Evolutionary conservation across 2,797 vertebrate species (phyloP).

Genomic region (Ispidina picta): DNA sequence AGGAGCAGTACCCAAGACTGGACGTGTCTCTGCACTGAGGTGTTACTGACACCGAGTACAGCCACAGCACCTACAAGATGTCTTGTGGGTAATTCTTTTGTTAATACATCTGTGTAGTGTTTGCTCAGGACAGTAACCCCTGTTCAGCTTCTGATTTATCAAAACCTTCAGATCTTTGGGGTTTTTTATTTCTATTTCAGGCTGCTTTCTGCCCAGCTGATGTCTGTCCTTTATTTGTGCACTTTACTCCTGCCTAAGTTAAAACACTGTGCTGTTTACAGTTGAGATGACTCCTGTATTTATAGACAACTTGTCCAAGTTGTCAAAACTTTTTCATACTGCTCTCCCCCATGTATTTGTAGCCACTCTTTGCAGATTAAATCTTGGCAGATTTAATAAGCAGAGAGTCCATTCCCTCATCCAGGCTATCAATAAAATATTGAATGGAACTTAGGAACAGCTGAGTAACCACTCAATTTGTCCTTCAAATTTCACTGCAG

Average conservation of each 20-base stretch:
- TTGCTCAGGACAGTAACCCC: not conserved
- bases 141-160: not conserved
- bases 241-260: not conserved
- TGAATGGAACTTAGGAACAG: conserved; percentile 41
- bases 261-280: not conserved
- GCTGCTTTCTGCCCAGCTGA: not conserved
- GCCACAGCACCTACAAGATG: not conserved
- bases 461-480: conserved; percentile 40
- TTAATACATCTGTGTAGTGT: not conserved
- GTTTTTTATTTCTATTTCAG: not conserved
- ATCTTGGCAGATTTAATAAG: conserved; percentile 69
- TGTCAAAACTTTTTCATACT: conserved; percentile 49
- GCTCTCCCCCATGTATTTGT: conserved; percentile 17
- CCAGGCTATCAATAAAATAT: conserved; percentile 63
- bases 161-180: not conserved
- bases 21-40: not conserved
- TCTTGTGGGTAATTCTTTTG: not conserved
- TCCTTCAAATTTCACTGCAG: conserved; percentile 25
- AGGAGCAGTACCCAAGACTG: not conserved
- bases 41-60: not conserved
- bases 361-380: conserved; percentile 27
- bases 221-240: not conserved
- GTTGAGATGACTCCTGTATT: not conserved
- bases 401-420: conserved; percentile 28
- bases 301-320: conserved; percentile 49